phyloP scores from a whole-genome alignment of 2,113 vertebrate species.

The Hippolais icterina region DNA sequence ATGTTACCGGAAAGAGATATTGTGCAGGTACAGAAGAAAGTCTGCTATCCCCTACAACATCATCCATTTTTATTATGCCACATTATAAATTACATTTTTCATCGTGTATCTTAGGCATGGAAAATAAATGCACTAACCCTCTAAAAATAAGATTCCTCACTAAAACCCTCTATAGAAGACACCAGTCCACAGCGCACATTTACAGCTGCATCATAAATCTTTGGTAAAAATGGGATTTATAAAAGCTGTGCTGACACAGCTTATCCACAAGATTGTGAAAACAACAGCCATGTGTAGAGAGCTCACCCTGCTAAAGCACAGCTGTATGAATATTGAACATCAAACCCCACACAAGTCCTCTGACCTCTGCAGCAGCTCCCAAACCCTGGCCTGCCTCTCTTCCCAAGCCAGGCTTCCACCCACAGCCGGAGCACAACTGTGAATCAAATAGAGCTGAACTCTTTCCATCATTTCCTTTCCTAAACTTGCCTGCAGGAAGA shows the following conservation, averaged over 20 bases:
- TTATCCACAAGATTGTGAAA: not conserved
- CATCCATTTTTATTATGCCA: not conserved
- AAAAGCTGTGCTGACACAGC: slow-evolving; percentile 5
- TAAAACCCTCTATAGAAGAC: not conserved
- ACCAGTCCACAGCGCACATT: not conserved
- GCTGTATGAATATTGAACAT: not conserved
- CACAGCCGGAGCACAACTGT: not conserved
- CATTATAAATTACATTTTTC: not conserved
- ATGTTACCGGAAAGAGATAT: not conserved
- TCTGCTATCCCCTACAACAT: not conserved
- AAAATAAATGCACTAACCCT: not conserved
- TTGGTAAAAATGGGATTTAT: slow-evolving; percentile 14
- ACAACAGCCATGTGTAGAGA: not conserved
- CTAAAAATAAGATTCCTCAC: not conserved
- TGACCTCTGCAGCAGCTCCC: not conserved
- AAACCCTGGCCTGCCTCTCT: not conserved
- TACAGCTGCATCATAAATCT: slow-evolving; percentile 10
- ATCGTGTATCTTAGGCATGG: not conserved
- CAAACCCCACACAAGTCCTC: not conserved
- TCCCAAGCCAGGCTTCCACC: not conserved
- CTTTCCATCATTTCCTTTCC: not conserved
- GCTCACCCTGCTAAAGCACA: not conserved
- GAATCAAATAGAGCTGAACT: not conserved
- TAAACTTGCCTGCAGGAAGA: not conserved
- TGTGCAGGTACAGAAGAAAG: not conserved